These are phyloP conservation scores for Palythoa caribaeorum DNA, from an alignment of 92 coral and sea anemone genomes.

Conservation along the genomic window DNA sequence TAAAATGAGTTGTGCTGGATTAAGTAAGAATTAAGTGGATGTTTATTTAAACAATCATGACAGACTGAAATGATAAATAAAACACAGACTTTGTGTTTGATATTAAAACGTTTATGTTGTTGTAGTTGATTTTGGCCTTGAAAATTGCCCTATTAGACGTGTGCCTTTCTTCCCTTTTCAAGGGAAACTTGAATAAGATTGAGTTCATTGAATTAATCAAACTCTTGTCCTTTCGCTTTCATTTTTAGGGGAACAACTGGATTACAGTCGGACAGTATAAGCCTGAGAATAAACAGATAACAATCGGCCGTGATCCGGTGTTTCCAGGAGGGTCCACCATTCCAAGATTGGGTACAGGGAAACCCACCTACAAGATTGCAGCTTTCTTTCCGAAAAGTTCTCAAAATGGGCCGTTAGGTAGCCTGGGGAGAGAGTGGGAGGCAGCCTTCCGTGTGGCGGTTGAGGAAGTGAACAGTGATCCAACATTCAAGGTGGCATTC, in stretches of 20 bases:
- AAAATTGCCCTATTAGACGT: too few relatives aligned
- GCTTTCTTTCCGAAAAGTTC: conserved; percentile 92
- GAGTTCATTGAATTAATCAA: background rate
- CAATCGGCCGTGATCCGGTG: conserved; percentile 83
- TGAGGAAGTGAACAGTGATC: conserved; percentile 83
- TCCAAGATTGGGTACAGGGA: conserved; percentile 81
- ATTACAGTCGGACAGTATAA: conserved; percentile 90
- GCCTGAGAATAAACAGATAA: conserved; percentile 75
- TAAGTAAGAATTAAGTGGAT: too few relatives aligned
- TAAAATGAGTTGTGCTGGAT: too few relatives aligned
- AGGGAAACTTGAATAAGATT: too few relatives aligned
- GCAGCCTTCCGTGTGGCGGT: conserved; percentile 95
- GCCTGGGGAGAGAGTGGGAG: conserved; percentile 95
- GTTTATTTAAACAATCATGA: too few relatives aligned
- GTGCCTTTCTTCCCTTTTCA: too few relatives aligned
- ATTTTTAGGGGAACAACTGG: conserved; percentile 86
- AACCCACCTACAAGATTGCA: conserved; percentile 98
- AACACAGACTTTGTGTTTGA: too few relatives aligned
- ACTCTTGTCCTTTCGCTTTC: background rate
- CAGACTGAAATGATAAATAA: too few relatives aligned
- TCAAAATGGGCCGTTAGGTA: conserved; percentile 82
- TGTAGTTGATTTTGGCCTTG: too few relatives aligned
- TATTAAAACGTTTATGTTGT: too few relatives aligned
- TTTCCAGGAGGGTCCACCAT: conserved; percentile 97
- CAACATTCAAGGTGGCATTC: conserved; percentile 89